Evolutionary conservation across 2,113 vertebrate species (phyloP).

Genomic region (Melanostigma gelatinosum): DNA sequence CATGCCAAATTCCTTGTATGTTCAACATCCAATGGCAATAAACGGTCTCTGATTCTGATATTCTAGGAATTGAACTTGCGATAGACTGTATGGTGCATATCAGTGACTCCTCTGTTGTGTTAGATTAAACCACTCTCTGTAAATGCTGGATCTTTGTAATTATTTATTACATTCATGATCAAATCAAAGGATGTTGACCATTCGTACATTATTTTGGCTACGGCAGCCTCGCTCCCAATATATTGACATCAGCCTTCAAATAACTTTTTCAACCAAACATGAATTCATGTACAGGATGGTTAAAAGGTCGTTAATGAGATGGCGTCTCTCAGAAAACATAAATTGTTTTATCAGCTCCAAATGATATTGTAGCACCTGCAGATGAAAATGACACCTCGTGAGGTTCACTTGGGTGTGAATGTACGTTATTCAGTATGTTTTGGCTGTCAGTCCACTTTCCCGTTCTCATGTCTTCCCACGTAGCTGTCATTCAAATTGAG

Average conservation of each 20-base stretch:
- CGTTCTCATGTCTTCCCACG: neutral
- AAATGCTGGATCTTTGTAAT: constrained; percentile 11
- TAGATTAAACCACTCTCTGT: neutral
- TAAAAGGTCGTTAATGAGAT: constrained; percentile 4
- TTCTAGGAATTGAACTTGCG: too few species aligned
- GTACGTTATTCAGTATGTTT: constrained; percentile 29
- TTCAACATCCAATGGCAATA: too few species aligned
- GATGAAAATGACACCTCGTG: constrained; percentile 1
- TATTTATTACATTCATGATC: neutral
- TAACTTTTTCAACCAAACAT: neutral
- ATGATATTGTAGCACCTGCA: constrained; percentile 20
- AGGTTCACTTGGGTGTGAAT: constrained; percentile 5
- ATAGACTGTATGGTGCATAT: neutral
- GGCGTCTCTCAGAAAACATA: constrained; percentile 24
- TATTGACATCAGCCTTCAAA: neutral
- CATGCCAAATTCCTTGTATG: too few species aligned
- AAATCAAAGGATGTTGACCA: neutral
- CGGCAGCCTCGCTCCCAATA: neutral
- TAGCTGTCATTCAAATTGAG: constrained; percentile 35
- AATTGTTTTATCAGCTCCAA: neutral
- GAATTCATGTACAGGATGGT: neutral
- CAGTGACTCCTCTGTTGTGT: neutral
- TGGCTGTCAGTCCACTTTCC: neutral
- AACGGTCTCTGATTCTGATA: too few species aligned
- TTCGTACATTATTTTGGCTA: neutral